These are phyloP conservation scores for Festucalex cinctus DNA, from an alignment of 2,113 vertebrate species.

Conservation along the genomic window DNA sequence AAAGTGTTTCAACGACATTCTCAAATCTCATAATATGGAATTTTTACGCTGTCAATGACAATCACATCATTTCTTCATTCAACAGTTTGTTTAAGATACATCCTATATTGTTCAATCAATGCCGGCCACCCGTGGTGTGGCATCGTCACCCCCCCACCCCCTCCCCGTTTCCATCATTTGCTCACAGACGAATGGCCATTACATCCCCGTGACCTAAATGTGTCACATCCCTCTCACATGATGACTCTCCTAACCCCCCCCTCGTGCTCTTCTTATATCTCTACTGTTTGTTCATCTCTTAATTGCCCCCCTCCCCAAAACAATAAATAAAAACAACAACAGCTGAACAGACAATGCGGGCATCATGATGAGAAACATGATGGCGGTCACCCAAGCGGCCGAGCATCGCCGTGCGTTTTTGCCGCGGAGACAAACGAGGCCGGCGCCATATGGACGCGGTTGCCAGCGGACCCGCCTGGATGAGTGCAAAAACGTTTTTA, in stretches of 20 bases:
- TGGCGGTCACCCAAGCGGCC: not conserved
- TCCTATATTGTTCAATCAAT: conserved; percentile 53
- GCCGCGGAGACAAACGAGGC: not conserved
- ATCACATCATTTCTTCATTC: not conserved
- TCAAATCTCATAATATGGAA: too few species aligned
- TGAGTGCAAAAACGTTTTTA: not conserved
- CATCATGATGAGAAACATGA: not conserved
- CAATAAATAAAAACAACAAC: not conserved
- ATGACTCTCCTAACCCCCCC: conserved; percentile 31
- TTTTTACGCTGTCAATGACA: too few species aligned
- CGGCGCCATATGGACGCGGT: not conserved
- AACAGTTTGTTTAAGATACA: conserved; percentile 43
- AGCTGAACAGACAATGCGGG: not conserved
- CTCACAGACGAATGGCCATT: conserved; percentile 78
- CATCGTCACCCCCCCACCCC: conserved; percentile 35
- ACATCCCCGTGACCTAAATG: conserved; percentile 78
- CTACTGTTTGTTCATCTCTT: conserved; percentile 37
- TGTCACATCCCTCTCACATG: conserved; percentile 65
- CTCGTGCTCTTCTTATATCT: conserved; percentile 28
- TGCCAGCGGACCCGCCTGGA: not conserved
- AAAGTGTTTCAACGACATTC: too few species aligned
- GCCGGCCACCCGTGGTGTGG: conserved; percentile 26
- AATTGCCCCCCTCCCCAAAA: conserved; percentile 26
- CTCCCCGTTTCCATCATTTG: conserved; percentile 76
- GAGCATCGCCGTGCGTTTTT: not conserved